Conservation (phyloP, 2,888 invertebrate species). For the Fabriciana adippe region DNA sequence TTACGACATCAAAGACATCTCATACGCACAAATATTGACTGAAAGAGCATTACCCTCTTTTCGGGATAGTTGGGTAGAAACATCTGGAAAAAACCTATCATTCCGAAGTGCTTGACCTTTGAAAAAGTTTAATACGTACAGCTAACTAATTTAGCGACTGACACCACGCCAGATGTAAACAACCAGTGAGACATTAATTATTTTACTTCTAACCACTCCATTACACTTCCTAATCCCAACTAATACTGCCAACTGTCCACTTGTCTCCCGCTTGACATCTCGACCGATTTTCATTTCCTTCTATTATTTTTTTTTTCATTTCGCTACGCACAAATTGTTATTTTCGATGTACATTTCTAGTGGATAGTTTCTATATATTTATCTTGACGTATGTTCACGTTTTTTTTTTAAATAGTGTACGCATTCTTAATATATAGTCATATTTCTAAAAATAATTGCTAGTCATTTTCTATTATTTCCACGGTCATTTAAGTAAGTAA, state of each 20-base stretch:
- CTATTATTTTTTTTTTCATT: conserved; percentile 15
- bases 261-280: conserved; percentile 30
- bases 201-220: conserved; percentile 32
- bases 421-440: no score
- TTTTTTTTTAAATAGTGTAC: no score
- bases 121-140: conserved; percentile 14
- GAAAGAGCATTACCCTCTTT: no score
- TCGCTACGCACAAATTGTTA: conserved; percentile 14
- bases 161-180: conserved; percentile 20
- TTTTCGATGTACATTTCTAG: conserved; percentile 17
- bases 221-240: conserved; percentile 35
- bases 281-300: conserved; percentile 28
- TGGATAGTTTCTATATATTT: background rate
- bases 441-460: no score
- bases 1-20: no score
- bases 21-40: no score
- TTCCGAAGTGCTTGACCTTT: conserved; percentile 24
- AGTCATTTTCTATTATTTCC: no score
- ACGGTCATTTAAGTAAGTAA: no score
- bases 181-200: conserved; percentile 35
- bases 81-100: background rate
- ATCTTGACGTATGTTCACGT: background rate
- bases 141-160: conserved; percentile 3
- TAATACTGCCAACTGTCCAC: conserved; percentile 34
- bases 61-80: no score